Base-by-base conservation (phyloP, 2,888 invertebrate genomes). In the Drosophila atroscutellata region DNA sequence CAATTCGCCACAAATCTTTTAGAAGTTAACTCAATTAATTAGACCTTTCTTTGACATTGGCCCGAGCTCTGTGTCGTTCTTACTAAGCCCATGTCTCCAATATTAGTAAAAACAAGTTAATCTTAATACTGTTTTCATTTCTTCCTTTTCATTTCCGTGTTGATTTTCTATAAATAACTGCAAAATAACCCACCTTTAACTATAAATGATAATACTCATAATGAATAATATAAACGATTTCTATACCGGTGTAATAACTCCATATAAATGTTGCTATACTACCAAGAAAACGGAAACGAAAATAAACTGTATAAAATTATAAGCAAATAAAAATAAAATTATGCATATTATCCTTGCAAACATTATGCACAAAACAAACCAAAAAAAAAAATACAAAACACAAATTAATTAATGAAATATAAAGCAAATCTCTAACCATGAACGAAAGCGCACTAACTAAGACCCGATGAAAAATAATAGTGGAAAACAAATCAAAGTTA, bases 181-280 rank as follows among this genome's bases (percentile, higher is more conserved):
- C 90, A 91, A 91, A 91, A 89, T 91, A 91, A 91, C 90, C 90
- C 90, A 91, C 90, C 90, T 91, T 89, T 90, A 90, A 81, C 77
- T 79, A 78, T 86, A 83, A 88, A 89, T 61, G 32, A 78, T 78
- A 83, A 75, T 62, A 77, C 77, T 58, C 72, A 73, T 64, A 72
- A 68, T 56, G 69, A 75, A 76, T 71, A 65, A 85, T 60, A 66
- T 72, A 63, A 68, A 65, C 69, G 64, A 81, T 72, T 74, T 80
- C 72, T 79, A 80, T 72, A 70, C 67, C 58, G 63, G 65, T 67
- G 66, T 68, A 65, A 70, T 58, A 68, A 76, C 65, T 51, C 59
- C 60, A 70, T 20, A 77, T 71, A 60, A 83, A 81, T 63, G 56
- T 72, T 64, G 67, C 73, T 65, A 68, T 57, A 70, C 62, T 61